Conservation (phyloP, 2,113 vertebrate genomes). For the Pelobates fuscus region DNA sequence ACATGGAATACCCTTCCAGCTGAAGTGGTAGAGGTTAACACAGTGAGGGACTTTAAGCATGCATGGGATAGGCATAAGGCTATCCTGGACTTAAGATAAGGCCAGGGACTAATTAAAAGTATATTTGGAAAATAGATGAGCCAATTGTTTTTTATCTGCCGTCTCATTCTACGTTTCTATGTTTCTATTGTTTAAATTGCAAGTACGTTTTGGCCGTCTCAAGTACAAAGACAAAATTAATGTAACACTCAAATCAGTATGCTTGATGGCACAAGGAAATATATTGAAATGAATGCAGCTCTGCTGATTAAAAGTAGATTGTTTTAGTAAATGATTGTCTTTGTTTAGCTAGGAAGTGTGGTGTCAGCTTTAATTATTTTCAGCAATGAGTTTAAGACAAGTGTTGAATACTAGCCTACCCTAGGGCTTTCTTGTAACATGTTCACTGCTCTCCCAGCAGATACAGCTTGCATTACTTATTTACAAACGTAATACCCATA, state of each 20-base stretch:
- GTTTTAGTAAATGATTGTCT: conserved; percentile 38
- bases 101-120: no score
- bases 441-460: conserved; percentile 26
- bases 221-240: conserved; percentile 8
- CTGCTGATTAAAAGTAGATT: conserved; percentile 34
- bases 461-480: conserved; percentile 39
- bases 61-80: no score
- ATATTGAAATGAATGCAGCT: conserved; percentile 10
- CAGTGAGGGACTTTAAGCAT: no score
- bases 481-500: conserved; percentile 31
- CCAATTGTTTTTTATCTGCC: no score
- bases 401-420: conserved; percentile 41
- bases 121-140: no score
- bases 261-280: conserved; percentile 14
- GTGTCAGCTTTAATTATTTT: conserved; percentile 41
- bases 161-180: no score
- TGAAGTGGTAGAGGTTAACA: no score
- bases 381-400: conserved; percentile 41
- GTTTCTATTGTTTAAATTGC: background rate
- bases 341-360: conserved; percentile 29
- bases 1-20: no score
- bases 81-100: no score
- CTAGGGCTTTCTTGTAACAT: conserved; percentile 33
- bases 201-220: background rate
- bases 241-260: background rate